Base-by-base conservation (phyloP, 2,113 vertebrate species). In the Mesocricetus auratus region DNA sequence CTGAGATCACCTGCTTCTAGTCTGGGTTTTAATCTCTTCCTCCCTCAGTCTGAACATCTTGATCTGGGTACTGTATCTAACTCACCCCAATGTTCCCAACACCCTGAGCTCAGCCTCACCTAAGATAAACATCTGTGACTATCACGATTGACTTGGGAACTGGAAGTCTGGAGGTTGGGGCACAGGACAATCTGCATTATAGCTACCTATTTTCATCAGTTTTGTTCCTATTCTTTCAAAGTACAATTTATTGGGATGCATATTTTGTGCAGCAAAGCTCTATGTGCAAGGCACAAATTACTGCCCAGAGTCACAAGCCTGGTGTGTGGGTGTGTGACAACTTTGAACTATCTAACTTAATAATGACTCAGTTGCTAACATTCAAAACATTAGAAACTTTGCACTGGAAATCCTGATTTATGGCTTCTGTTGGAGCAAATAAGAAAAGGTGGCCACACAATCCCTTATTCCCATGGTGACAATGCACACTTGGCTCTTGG, bases 121-220 rank as follows among this genome's bases (percentile, higher is more conserved):
- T 22, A 42, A 33, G n/a, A 42, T 39, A 83, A 1, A 15, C 29
- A 22, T 31, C 85, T 19, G 42, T 58, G 56, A 85, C 9, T 2
- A 0, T 36, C 31, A 5, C 0, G 2, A 58, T 33, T 24, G 9
- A 71, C 16, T 50, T 0, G 10, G 47, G 58, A 50, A 4, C 22
- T 2, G 17, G 7, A 29, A 33, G 66, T 47, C 7, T 82, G 15
- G n/a, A 7, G 24, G 6, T 42, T 42, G n/a, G 24, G 21, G 1
- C 39, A 5, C 69, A 79, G 15, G 17, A 1, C 24, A n/a, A 66
- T 36, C 78, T 73, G 12, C 5, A 17, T 45, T 29, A 60, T 47
- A 13, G 33, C 62, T 74, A 69, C 4, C 16, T 24, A 50, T 22
- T 85, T 36, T 73, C 53, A 11, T 39, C 56, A 79, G 50, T 79